Percentiles rank a stretch among this genome's conserved stretches.
Evolutionary conservation across 2,888 invertebrate species (phyloP).

Genomic region (Pemphredon lugubris): DNA sequence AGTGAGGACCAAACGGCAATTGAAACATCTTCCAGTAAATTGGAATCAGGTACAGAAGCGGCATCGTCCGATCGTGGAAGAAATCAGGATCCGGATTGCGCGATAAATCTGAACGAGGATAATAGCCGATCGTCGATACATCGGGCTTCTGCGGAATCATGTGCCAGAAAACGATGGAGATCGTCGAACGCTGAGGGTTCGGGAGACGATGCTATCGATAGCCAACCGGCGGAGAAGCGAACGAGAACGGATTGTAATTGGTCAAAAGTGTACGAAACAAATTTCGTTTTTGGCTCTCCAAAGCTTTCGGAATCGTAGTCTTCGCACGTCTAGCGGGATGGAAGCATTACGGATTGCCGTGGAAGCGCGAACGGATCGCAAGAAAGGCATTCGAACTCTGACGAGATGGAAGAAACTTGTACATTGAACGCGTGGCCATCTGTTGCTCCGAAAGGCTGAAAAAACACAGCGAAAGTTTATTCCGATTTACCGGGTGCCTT

Average conservation of each 20-base stretch:
- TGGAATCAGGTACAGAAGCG: background rate
- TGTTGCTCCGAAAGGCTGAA: slow-evolving; percentile 11
- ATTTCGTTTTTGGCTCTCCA: slow-evolving; percentile 41
- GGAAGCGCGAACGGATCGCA: background rate
- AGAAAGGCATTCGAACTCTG: background rate
- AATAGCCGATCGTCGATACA: no score
- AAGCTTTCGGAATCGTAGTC: background rate
- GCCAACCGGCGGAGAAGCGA: slow-evolving; percentile 18
- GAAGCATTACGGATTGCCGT: background rate
- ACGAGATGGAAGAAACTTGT: slow-evolving; percentile 31
- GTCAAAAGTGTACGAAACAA: slow-evolving; percentile 43
- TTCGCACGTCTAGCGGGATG: background rate
- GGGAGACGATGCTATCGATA: background rate
- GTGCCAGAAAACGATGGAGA: background rate
- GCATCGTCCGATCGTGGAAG: background rate
- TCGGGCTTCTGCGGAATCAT: background rate
- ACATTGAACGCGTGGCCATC: slow-evolving; percentile 32
- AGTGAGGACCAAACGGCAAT: no score
- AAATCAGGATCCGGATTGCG: background rate
- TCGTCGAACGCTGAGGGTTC: background rate
- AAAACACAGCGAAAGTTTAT: background rate
- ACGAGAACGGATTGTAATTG: slow-evolving; percentile 30
- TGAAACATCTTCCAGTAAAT: no score
- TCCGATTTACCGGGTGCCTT: background rate
- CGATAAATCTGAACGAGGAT: background rate